phyloP scores from a whole-genome alignment of 1,140 invertebrate species.

The Oedothorax gibbosus region DNA sequence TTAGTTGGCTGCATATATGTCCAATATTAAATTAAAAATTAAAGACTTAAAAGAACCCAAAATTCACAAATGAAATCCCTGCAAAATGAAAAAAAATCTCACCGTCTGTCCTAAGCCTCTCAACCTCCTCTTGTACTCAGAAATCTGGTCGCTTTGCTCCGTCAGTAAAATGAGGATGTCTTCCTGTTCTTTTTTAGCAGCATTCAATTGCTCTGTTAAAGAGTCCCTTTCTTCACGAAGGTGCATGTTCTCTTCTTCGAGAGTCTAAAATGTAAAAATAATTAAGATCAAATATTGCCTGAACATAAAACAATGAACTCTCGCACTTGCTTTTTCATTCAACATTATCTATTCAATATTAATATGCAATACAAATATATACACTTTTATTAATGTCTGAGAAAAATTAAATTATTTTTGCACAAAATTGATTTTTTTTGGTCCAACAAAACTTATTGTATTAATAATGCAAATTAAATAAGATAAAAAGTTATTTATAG shows the following conservation, averaged over 20 bases:
- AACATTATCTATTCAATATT: no score
- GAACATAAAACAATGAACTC: not conserved
- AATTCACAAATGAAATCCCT: not conserved
- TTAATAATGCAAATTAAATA: no score
- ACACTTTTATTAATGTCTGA: no score
- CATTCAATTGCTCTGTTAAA: constrained; percentile 16
- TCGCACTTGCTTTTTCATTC: no score
- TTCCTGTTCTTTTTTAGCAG: constrained; percentile 87
- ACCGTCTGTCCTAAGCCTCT: constrained; percentile 79
- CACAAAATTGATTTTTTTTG: no score
- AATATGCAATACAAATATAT: no score
- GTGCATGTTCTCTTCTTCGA: not conserved
- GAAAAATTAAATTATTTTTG: no score
- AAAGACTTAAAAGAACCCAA: no score
- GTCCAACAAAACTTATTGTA: no score
- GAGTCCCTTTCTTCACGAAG: constrained; percentile 23
- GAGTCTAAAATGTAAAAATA: not conserved
- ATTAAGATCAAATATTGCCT: not conserved
- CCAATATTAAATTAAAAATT: no score
- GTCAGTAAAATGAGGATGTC: constrained; percentile 86
- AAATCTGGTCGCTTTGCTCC: constrained; percentile 84
- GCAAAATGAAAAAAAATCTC: constrained; percentile 55
- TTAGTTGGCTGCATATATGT: no score
- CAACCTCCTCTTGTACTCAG: constrained; percentile 78
- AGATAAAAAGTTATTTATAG: no score